phyloP scores from a whole-genome alignment of 2,797 vertebrate species.

The Etheostoma perlongum region DNA sequence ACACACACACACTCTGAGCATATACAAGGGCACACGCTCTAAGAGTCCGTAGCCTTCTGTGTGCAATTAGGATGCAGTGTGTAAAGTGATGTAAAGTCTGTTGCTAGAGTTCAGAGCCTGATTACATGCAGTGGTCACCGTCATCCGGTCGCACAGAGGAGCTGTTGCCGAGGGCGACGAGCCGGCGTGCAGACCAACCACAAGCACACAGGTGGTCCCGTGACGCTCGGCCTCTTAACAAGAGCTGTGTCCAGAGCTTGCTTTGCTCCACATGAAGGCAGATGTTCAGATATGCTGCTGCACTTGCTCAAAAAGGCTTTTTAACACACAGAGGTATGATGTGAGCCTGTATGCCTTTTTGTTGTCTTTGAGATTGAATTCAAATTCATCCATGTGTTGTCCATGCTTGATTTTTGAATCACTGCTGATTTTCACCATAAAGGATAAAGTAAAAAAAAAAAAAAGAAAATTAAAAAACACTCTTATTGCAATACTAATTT shows the following conservation, averaged over 20 bases:
- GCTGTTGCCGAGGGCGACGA: neutral
- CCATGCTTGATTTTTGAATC: no score
- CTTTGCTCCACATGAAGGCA: neutral
- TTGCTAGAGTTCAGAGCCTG: slow-evolving; percentile 66
- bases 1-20: neutral
- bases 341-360: no score
- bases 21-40: slow-evolving; percentile 23
- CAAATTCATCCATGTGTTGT: no score
- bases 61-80: slow-evolving; percentile 70
- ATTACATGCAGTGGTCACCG: slow-evolving; percentile 61
- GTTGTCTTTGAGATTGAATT: no score
- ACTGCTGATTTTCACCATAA: no score
- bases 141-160: slow-evolving; percentile 41
- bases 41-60: slow-evolving; percentile 55
- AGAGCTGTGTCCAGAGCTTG: neutral
- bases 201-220: slow-evolving; percentile 35
- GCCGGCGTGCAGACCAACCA: neutral
- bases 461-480: no score
- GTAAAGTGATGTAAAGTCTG: slow-evolving; percentile 75
- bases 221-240: neutral
- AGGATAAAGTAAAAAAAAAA: no score
- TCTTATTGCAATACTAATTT: no score
- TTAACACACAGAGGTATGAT: no score
- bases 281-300: neutral
- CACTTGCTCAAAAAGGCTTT: neutral